Percentiles rank a stretch among this genome's conserved stretches.
Evolutionary conservation across 2,797 vertebrate genomes (phyloP).

Genomic region (Sebastes matsubarae): DNA sequence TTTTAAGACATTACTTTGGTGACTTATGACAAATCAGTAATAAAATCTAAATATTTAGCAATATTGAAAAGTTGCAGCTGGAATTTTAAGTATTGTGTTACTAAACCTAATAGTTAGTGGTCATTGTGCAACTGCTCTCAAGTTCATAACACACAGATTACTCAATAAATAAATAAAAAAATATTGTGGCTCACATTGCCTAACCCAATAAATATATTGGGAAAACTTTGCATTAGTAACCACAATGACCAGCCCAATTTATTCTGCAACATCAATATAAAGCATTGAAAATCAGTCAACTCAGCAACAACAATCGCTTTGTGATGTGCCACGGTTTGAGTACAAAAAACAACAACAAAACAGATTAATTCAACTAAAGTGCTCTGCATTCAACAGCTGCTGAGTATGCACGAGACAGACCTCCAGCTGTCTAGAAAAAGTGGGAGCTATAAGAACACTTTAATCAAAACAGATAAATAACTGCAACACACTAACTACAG

Average conservation of each 20-base stretch:
- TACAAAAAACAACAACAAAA: background rate
- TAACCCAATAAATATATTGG: background rate
- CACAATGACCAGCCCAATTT: too few relatives aligned
- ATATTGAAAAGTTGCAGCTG: background rate
- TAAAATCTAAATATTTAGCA: background rate
- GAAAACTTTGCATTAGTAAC: background rate
- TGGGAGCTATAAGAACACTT: background rate
- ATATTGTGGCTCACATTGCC: background rate
- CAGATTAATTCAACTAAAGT: background rate
- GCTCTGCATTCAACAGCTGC: background rate
- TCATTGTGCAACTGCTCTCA: background rate
- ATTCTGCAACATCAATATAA: background rate
- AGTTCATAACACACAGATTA: background rate
- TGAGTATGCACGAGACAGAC: background rate
- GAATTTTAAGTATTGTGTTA: background rate
- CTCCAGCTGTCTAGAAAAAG: background rate
- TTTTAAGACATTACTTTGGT: background rate
- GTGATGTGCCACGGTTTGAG: background rate
- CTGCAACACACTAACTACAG: background rate
- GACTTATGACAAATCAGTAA: background rate
- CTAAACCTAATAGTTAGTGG: background rate
- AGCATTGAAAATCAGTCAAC: background rate
- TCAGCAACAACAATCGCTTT: background rate
- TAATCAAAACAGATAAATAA: background rate
- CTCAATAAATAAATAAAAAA: background rate